These are phyloP conservation scores for Polyergus mexicanus DNA, from an alignment of 1,140 invertebrate genomes.

Conservation along the genomic window DNA sequence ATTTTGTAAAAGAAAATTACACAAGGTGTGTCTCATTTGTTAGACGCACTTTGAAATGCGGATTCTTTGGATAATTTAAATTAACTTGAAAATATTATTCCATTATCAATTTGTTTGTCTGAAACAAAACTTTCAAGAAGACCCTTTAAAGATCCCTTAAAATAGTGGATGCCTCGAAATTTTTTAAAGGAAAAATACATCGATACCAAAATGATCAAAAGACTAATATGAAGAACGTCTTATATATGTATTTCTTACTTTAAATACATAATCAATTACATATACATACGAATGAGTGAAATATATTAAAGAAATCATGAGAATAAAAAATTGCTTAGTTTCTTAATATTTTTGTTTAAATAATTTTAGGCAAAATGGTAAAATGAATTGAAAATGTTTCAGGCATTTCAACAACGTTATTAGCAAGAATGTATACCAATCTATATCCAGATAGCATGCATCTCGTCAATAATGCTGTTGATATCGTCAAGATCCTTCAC, in stretches of 20 bases:
- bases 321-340: not conserved
- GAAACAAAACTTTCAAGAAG: no score
- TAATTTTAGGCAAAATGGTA: not conserved
- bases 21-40: no score
- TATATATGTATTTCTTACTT: not conserved
- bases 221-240: not conserved
- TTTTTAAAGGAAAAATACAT: not conserved
- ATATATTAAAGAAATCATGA: not conserved
- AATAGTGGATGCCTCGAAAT: not conserved
- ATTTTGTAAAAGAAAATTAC: no score
- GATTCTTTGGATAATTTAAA: no score
- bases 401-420: not conserved
- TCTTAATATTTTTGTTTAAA: not conserved
- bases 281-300: not conserved
- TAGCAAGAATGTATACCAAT: no score
- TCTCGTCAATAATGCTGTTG: not conserved
- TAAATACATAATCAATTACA: not conserved
- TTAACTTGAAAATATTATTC: no score
- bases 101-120: no score
- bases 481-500: no score
- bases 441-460: no score
- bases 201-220: not conserved
- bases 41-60: no score
- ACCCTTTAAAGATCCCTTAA: no score
- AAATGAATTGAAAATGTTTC: not conserved